A percentile compares a stretch with the other conserved stretches of the same genome.
phyloP scores from a whole-genome alignment of 2,797 vertebrate genomes.

The Siniperca undulata region DNA sequence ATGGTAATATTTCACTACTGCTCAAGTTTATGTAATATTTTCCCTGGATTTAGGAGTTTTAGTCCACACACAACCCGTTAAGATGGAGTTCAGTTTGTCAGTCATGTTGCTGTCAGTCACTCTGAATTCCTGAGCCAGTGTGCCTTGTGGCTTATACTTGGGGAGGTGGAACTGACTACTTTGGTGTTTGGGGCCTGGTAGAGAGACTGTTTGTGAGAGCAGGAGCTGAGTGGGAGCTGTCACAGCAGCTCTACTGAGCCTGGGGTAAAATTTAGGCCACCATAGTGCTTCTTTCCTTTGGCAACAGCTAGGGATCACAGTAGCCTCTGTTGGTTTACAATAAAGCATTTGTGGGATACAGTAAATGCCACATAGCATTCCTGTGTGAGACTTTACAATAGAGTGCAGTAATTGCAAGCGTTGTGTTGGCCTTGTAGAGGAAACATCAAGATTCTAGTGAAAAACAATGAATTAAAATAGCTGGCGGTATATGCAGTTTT shows the following conservation, averaged over 20 bases:
- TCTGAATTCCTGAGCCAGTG: conserved; percentile 7
- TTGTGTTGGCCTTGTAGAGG: conserved; percentile 2
- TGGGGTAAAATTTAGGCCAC: conserved; percentile 41
- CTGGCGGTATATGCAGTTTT: not conserved
- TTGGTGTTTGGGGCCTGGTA: conserved; percentile 31
- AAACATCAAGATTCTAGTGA: not conserved
- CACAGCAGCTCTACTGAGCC: conserved; percentile 37
- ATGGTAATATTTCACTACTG: not conserved
- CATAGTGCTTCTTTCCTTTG: conserved; percentile 22
- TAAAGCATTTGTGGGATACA: conserved; percentile 12
- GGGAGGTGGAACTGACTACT: conserved; percentile 41
- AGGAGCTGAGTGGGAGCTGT: conserved; percentile 47
- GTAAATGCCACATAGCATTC: conserved; percentile 17
- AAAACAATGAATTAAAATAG: not conserved
- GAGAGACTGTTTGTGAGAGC: conserved; percentile 16
- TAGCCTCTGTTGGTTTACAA: conserved; percentile 19
- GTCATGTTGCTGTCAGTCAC: conserved; percentile 49
- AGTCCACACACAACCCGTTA: not conserved
- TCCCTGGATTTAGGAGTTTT: conserved; percentile 14
- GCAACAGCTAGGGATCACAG: conserved; percentile 3
- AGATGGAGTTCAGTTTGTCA: conserved; percentile 27
- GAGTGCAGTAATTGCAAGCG: not conserved
- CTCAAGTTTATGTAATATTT: conserved; percentile 4
- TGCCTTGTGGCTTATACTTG: conserved; percentile 32
- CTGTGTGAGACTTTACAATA: not conserved